Base-by-base conservation (phyloP, 1,140 invertebrate species). In the Solenopsis fugax region DNA sequence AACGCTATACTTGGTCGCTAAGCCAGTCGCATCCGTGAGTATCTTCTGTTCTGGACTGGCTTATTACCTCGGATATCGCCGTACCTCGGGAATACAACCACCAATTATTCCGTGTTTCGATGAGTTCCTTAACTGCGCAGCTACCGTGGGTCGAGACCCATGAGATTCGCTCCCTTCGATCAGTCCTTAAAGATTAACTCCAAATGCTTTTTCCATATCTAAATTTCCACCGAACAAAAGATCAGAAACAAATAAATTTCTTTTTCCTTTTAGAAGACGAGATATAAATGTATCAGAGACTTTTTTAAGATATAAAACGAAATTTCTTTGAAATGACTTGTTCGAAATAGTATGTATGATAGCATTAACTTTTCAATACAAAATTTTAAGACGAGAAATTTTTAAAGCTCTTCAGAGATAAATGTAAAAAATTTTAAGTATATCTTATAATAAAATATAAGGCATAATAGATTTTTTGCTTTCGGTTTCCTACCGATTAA, bases 91-190 rank as follows among this genome's bases (percentile, higher is more conserved):
- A 85, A 13, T 72, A 29, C 56, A 77, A 48, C 72, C 48, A 24
- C 62, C 60, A 88, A 88, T 89, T 89, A 89, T 34, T 54, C 56
- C 12, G 29, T 37, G 54, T 77, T 73, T 72, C 10, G 85, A 72
- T 29, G 56, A 67, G 54, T 89, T 73, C 18, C 18, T 82, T 24
- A 69, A 87, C 56, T 54, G n/a, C 50, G 2, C 13, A 48, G 12
- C 37, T 64, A 65, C 16, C 21, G 21, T 65, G 45, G 18, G 48
- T 78, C 6, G 18, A 41, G 41, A 48, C 60, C 29, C 16, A 45
- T 18, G 41, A 21, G 45, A 78, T 24, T 78, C 1, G 2, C 45
- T 6, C 13, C 6, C 54, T 16, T 37, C 41, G 29, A 80, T 54
- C 18, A 18, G 3, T 4, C 18, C 16, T 37, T 73, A n/a, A 4